Evolutionary conservation across 2,113 vertebrate genomes (phyloP).

Genomic region (Coracopsis vasa): DNA sequence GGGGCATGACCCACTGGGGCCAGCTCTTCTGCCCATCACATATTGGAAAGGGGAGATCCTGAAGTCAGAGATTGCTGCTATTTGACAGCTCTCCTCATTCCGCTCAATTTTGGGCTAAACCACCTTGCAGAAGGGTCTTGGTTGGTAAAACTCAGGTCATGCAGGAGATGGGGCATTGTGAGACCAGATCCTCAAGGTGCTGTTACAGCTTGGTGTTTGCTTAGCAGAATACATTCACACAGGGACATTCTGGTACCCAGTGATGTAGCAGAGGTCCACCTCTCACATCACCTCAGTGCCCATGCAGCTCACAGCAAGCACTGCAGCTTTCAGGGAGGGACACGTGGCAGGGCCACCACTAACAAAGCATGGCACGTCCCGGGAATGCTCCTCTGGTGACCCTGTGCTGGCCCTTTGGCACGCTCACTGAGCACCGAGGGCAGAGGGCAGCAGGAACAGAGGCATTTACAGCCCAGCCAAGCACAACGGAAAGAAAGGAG

Average conservation of each 20-base stretch:
- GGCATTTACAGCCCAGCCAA: neutral
- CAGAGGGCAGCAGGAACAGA: neutral
- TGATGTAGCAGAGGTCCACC: neutral
- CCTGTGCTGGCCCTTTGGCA: neutral
- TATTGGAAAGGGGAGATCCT: neutral
- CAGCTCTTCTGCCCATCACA: fast-evolving
- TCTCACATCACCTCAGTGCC: fast-evolving
- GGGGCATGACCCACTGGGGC: neutral
- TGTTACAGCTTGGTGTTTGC: fast-evolving
- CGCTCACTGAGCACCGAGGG: neutral
- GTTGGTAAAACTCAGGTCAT: neutral
- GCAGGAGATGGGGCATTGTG: fast-evolving
- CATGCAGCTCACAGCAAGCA: fast-evolving
- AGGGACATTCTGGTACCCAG: neutral
- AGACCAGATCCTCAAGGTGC: neutral
- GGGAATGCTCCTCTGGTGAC: fast-evolving
- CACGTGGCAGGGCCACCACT: neutral
- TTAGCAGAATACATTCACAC: fast-evolving
- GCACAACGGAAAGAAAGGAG: neutral
- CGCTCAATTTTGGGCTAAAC: neutral
- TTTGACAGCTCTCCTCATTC: neutral
- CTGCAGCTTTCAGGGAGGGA: fast-evolving
- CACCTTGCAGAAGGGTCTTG: neutral
- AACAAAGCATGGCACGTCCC: fast-evolving
- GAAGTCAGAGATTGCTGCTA: neutral